Evolutionary conservation across 2,888 invertebrate species (phyloP), one percentile per base, ranked within the genome.

Genomic region (Mongoloraphidia duomilia): DNA sequence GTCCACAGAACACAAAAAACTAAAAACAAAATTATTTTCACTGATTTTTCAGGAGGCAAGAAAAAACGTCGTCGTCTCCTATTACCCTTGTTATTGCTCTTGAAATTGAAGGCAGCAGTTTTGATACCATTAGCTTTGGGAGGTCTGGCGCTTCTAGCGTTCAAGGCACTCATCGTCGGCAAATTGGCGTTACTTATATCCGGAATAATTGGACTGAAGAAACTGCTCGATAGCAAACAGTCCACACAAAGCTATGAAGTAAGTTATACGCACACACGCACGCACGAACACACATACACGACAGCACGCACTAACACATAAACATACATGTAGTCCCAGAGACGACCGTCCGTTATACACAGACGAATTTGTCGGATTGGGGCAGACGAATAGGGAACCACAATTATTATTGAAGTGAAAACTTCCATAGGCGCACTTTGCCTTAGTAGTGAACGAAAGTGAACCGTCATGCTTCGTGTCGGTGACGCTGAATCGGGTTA

Each of bases 141-240:
- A 57, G 75, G 73, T 57, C 77, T 89, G 59, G 88, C 86, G 48
- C 73, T 89, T 54, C 74, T 88, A 42, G 86, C 88, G 40, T 77
- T 89, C 74, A 89, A 90, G 75, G 89, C 89, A 53, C 74, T 90
- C 57, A 70, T 88, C 61, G 75, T 89, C 57, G 87, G 86, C 59
- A 90, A 90, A 73, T 79, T 89, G 53, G 88, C 89, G 4, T 73
- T 90, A 17, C 72, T 87, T 49, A 77, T 89, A 54, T 80, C 86
- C 46, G 79, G 77, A 51, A 74, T 88, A 52, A 77, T 89, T 52
- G 81, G 76, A 3, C 66, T 82, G 51, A 81, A 81, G 69, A 89
- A 89, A 62, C 72, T 89, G 5, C 68, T 87, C 43, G 80, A 78
- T 46, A 75, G 78, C 44, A 84, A 85, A 64, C 72, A 79, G 52